phyloP scores from a whole-genome alignment of 2,888 invertebrate species.

The Copidosoma aretas region DNA sequence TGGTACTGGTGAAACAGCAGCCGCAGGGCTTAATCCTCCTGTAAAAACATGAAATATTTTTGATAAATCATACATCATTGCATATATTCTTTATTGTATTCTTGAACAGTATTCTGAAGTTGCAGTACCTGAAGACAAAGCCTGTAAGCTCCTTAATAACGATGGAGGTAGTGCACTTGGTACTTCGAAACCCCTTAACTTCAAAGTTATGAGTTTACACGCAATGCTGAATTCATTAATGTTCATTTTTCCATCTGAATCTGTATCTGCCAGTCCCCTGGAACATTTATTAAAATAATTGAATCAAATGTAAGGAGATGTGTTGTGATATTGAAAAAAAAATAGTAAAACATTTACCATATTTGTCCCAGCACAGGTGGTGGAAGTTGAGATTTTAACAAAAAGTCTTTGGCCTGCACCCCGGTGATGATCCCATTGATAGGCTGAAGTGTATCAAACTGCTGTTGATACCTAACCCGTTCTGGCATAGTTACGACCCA shows the following conservation, averaged over 20 bases:
- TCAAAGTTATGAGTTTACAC: constrained; percentile 93
- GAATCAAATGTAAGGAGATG: neutral
- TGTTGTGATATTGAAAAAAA: neutral
- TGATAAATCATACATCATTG: neutral
- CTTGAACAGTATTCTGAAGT: too few species aligned
- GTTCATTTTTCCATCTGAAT: constrained; percentile 96
- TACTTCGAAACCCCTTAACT: constrained; percentile 89
- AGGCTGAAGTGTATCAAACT: constrained; percentile 88
- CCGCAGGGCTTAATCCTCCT: constrained; percentile 28
- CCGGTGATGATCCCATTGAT: constrained; percentile 88
- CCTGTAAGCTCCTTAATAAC: constrained; percentile 72
- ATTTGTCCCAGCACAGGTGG: constrained; percentile 90
- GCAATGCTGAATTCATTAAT: constrained; percentile 97
- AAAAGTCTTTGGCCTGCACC: constrained; percentile 91
- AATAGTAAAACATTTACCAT: constrained; percentile 71
- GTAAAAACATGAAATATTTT: neutral
- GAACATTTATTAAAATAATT: constrained; percentile 39
- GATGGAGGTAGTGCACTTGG: constrained; percentile 85
- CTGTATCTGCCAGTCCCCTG: constrained; percentile 90
- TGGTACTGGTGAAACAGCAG: constrained; percentile 18
- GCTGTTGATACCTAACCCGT: constrained; percentile 85
- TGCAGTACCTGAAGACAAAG: constrained; percentile 61
- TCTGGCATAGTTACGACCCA: constrained; percentile 90
- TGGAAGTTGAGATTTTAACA: constrained; percentile 90
- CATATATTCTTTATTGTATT: too few species aligned